phyloP scores from a whole-genome alignment of 2,797 vertebrate species.

The Ibycter americanus region DNA sequence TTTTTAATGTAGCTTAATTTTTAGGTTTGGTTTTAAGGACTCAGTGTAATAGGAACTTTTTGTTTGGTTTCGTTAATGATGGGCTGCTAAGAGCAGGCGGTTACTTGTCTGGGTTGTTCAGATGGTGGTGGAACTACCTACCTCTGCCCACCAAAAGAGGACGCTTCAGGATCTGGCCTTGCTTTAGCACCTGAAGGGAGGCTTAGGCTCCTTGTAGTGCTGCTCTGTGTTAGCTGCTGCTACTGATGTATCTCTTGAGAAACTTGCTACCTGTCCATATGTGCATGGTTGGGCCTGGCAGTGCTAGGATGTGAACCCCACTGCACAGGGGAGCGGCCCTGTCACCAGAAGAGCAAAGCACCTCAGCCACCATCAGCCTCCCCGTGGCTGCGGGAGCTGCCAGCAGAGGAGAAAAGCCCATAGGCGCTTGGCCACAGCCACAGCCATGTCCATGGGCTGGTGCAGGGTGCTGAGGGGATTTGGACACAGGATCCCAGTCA shows the following conservation, averaged over 20 bases:
- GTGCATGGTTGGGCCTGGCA: neutral
- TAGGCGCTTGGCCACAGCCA: accelerated
- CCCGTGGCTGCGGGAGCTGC: accelerated
- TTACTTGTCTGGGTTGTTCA: accelerated
- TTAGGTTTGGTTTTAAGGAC: neutral
- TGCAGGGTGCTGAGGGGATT: neutral
- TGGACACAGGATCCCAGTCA: accelerated
- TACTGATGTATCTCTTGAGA: neutral
- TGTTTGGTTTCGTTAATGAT: neutral
- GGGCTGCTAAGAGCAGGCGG: neutral
- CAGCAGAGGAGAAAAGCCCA: neutral
- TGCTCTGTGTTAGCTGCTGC: neutral
- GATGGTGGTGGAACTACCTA: neutral
- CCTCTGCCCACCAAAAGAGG: neutral
- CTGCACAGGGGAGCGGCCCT: accelerated
- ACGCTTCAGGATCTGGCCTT: neutral
- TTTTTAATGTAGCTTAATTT: neutral
- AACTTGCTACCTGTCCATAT: neutral
- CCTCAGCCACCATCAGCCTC: accelerated
- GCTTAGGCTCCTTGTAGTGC: accelerated
- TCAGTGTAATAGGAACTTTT: accelerated
- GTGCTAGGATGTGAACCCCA: neutral
- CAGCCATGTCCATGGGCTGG: accelerated
- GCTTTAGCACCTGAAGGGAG: neutral
- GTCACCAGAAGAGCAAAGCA: neutral